Conservation (phyloP, 1,140 invertebrate species). For the Diabrotica undecimpunctata region DNA sequence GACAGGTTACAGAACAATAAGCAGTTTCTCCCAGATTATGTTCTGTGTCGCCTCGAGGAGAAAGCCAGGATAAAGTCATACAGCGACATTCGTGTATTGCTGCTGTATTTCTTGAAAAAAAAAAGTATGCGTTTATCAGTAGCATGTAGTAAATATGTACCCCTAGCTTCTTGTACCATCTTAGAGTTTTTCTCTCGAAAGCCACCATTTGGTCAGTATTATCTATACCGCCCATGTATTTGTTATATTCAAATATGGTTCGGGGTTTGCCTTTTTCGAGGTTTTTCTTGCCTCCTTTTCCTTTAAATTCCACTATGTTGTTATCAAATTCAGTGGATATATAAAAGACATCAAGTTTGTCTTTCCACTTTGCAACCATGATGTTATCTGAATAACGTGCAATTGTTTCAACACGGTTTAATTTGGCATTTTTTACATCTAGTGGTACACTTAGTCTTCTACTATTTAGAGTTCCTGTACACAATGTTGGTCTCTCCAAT, state of each 20-base stretch:
- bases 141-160: slow-evolving; percentile 24
- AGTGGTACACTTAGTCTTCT: no score
- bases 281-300: slow-evolving; percentile 28
- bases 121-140: slow-evolving; percentile 16
- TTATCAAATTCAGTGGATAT: slow-evolving; percentile 36
- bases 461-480: no score
- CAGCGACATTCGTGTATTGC: no score
- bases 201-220: slow-evolving; percentile 41
- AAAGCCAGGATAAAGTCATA: no score
- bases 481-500: no score
- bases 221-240: slow-evolving; percentile 40
- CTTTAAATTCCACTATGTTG: slow-evolving; percentile 28
- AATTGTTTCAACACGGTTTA: slow-evolving; percentile 34
- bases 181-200: slow-evolving; percentile 39
- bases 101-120: slow-evolving; percentile 22
- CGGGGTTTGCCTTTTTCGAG: slow-evolving; percentile 31
- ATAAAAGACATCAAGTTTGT: slow-evolving; percentile 40
- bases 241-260: no score
- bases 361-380: slow-evolving; percentile 42
- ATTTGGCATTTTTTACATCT: no score
- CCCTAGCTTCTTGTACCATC: slow-evolving; percentile 41
- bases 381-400: slow-evolving; percentile 29
- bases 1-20: no score
- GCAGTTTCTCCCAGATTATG: no score
- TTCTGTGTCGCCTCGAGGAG: no score